Conservation (phyloP, 2,888 invertebrate genomes). For the Diaphora mendica region DNA sequence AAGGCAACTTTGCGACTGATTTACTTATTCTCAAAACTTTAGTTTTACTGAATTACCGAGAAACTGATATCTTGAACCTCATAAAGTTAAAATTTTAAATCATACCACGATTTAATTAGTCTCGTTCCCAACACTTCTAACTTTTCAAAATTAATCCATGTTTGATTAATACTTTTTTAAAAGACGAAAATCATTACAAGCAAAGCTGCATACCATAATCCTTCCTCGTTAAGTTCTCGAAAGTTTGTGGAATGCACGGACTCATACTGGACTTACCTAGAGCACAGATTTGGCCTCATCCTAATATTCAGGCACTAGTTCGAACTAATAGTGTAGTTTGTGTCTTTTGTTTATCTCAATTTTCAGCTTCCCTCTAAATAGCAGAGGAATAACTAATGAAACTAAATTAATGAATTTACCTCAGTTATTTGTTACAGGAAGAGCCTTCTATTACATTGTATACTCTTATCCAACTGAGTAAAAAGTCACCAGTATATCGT, state of each 20-base stretch:
- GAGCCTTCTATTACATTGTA: slow-evolving; percentile 30
- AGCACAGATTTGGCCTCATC: neutral
- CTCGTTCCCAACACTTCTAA: neutral
- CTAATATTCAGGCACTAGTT: neutral
- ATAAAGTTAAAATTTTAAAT: too few relatives aligned
- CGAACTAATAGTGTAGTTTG: neutral
- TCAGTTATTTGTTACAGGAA: slow-evolving; percentile 44
- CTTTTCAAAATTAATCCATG: neutral
- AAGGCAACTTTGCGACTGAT: too few relatives aligned
- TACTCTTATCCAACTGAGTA: slow-evolving; percentile 17
- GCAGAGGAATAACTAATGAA: slow-evolving; percentile 13
- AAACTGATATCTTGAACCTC: too few relatives aligned
- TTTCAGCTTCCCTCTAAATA: neutral
- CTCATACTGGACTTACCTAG: neutral
- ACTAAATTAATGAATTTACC: slow-evolving; percentile 36
- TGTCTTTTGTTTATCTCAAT: neutral
- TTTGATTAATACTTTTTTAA: neutral
- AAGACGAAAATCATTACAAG: neutral
- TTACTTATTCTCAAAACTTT: too few relatives aligned
- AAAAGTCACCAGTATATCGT: slow-evolving; percentile 28
- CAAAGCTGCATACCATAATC: neutral
- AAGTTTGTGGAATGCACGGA: neutral
- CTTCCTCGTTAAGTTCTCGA: neutral
- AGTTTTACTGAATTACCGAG: too few relatives aligned
- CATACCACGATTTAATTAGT: too few relatives aligned